These are phyloP conservation scores for Gambusia holbrooki DNA, from an alignment of 2,113 vertebrate species.

Conservation along the genomic window DNA sequence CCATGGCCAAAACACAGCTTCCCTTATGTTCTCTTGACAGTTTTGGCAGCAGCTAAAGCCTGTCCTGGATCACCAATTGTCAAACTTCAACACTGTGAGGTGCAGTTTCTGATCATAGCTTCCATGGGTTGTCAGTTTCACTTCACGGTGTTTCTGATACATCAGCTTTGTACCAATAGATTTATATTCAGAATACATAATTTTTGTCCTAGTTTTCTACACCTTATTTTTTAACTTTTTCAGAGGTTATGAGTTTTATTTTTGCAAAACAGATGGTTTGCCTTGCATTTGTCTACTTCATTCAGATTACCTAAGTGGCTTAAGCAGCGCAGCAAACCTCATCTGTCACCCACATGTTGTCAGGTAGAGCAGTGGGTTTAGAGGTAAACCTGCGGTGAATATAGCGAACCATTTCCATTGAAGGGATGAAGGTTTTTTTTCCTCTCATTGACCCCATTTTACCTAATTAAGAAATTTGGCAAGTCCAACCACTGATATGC, in stretches of 20 bases:
- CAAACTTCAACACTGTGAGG: conserved; percentile 26
- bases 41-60: conserved; percentile 26
- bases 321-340: conserved; percentile 54
- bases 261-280: conserved; percentile 68
- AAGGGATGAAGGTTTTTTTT: conserved; percentile 22
- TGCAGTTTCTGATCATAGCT: conserved; percentile 9
- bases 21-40: conserved; percentile 64
- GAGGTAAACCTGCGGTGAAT: conserved; percentile 53
- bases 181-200: background rate
- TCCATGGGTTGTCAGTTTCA: conserved; percentile 7
- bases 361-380: conserved; percentile 52
- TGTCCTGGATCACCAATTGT: conserved; percentile 17
- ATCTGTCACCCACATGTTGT: conserved; percentile 57
- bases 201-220: conserved; percentile 25
- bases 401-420: conserved; percentile 38
- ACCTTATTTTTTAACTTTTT: conserved; percentile 19
- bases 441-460: conserved; percentile 13
- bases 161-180: conserved; percentile 5
- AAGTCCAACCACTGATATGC: conserved; percentile 28
- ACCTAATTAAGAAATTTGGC: conserved; percentile 27
- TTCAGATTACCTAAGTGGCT: conserved; percentile 36
- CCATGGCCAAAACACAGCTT: conserved; percentile 66
- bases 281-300: conserved; percentile 56
- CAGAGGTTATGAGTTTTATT: conserved; percentile 47
- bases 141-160: background rate